phyloP scores from a whole-genome alignment of 2,888 invertebrate genomes.

The Pilophorus perplexus region DNA sequence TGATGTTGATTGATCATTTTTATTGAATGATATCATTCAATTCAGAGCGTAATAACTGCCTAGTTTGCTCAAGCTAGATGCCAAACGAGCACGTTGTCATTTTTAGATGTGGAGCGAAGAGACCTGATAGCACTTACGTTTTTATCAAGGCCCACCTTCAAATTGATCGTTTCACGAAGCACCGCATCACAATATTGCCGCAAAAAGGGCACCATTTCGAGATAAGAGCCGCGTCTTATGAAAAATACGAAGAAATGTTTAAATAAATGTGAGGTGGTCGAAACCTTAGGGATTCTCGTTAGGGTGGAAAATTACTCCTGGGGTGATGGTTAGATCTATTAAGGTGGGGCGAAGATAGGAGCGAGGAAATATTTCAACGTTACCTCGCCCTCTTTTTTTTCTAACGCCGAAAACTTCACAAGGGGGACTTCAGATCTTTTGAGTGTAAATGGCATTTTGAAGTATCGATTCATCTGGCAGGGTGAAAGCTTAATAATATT shows the following conservation, averaged over 20 bases:
- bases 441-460: too few relatives aligned
- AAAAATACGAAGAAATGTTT: constrained; percentile 29
- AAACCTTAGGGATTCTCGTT: constrained; percentile 30
- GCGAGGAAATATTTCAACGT: constrained; percentile 25
- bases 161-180: constrained; percentile 9
- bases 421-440: too few relatives aligned
- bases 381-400: constrained; percentile 3
- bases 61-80: too few relatives aligned
- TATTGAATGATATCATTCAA: too few relatives aligned
- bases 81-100: too few relatives aligned
- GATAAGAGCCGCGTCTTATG: constrained; percentile 9
- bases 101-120: too few relatives aligned
- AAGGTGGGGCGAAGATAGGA: constrained; percentile 23
- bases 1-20: too few relatives aligned
- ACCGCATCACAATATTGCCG: background rate
- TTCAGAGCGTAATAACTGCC: too few relatives aligned
- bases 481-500: too few relatives aligned
- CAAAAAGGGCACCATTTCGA: constrained; percentile 15
- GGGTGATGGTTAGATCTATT: constrained; percentile 32
- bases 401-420: too few relatives aligned
- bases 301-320: constrained; percentile 29
- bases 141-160: background rate
- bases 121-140: background rate
- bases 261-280: constrained; percentile 32
- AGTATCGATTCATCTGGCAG: too few relatives aligned